These are phyloP conservation scores for Cetonia aurata DNA, from an alignment of 2,888 invertebrate genomes.

Conservation along the genomic window DNA sequence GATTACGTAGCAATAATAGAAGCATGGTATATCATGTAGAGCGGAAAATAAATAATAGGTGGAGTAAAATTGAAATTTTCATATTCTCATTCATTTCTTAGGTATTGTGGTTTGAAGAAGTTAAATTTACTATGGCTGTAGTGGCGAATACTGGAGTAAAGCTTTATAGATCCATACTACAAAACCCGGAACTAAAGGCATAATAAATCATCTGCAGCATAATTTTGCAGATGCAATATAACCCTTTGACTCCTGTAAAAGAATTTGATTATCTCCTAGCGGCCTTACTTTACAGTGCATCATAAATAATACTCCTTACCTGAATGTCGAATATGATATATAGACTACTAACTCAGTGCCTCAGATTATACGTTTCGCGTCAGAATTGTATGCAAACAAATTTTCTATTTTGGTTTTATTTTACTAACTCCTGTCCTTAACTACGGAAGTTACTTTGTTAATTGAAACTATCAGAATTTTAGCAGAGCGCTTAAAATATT, in stretches of 20 bases:
- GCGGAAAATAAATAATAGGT: conserved; percentile 10
- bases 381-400: too few species aligned
- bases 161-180: conserved; percentile 34
- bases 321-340: conserved; percentile 40
- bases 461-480: neutral
- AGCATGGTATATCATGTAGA: neutral
- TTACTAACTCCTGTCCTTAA: too few species aligned
- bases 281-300: conserved; percentile 45
- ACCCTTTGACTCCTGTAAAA: conserved; percentile 53
- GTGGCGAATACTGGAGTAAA: conserved; percentile 22
- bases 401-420: too few species aligned
- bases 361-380: neutral
- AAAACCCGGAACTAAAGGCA: conserved; percentile 47
- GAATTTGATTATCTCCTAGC: conserved; percentile 46
- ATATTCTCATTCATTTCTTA: too few species aligned
- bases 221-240: conserved; percentile 49
- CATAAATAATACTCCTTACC: conserved; percentile 44
- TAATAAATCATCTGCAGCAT: conserved; percentile 46
- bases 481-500: neutral
- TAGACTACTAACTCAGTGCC: conserved; percentile 14
- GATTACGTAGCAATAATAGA: conserved; percentile 13
- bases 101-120: neutral
- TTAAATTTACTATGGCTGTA: neutral
- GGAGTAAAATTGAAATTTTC: neutral
- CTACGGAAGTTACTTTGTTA: too few species aligned